phyloP scores from a whole-genome alignment of 2,888 invertebrate genomes.

The Operophtera brumata region DNA sequence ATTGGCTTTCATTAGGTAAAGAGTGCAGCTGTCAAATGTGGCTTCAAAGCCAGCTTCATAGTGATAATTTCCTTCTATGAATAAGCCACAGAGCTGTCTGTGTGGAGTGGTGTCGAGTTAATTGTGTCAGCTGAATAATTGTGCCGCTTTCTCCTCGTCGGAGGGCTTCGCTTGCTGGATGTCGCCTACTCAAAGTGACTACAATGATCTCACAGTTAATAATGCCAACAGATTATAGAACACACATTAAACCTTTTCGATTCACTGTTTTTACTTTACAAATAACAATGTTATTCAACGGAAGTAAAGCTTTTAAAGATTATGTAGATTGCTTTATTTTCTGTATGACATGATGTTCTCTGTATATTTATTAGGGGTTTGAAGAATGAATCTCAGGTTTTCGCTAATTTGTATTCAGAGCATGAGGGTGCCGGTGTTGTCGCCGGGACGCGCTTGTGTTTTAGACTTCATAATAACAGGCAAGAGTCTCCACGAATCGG shows the following conservation, averaged over 20 bases:
- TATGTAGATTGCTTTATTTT: slow-evolving; percentile 18
- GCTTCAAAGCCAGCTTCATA: neutral
- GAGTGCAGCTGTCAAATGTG: neutral
- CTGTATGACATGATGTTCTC: slow-evolving; percentile 21
- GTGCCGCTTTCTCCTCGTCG: slow-evolving; percentile 39
- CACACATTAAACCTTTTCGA: neutral
- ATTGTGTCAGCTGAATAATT: slow-evolving; percentile 39
- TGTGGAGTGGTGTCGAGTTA: slow-evolving; percentile 30
- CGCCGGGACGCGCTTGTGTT: slow-evolving; percentile 24
- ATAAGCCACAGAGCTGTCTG: slow-evolving; percentile 16
- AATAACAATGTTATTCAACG: neutral
- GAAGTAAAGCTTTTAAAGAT: slow-evolving; percentile 5
- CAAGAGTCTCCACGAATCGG: neutral
- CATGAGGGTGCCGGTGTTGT: slow-evolving; percentile 14
- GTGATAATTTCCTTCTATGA: slow-evolving; percentile 22
- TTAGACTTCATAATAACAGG: neutral
- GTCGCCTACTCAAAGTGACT: slow-evolving; percentile 33
- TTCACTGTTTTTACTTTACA: neutral
- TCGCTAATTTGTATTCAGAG: slow-evolving; percentile 27
- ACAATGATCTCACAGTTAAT: slow-evolving; percentile 15
- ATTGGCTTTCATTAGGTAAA: too few species aligned
- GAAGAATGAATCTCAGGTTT: slow-evolving; percentile 23
- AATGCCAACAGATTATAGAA: slow-evolving; percentile 1
- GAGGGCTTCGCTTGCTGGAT: slow-evolving; percentile 33
- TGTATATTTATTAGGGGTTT: slow-evolving; percentile 24